phyloP scores from a whole-genome alignment of 2,888 invertebrate genomes.

The Nesidiocoris tenuis region DNA sequence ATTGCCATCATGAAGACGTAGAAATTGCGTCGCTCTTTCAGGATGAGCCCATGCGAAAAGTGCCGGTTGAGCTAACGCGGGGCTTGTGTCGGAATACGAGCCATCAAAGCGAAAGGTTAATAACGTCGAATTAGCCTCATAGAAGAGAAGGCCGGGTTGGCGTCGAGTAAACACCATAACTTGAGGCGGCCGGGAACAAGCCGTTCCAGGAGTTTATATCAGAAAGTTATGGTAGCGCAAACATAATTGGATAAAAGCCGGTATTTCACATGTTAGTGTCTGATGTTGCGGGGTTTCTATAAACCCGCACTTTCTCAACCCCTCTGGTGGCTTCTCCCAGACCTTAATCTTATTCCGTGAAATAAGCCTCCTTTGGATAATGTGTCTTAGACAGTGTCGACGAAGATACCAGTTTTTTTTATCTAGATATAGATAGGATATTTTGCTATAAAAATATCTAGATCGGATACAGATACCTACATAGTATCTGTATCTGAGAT shows the following conservation, averaged over 20 bases:
- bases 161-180: constrained; percentile 20
- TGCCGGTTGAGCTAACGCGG: neutral
- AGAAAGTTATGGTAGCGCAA: constrained; percentile 23
- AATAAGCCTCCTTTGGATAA: too few relatives aligned
- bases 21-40: neutral
- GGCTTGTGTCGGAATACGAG: neutral
- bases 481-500: too few relatives aligned
- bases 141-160: neutral
- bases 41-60: neutral
- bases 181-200: constrained; percentile 5
- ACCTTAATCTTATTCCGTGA: too few relatives aligned
- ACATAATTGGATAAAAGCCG: constrained; percentile 24
- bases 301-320: too few relatives aligned
- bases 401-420: too few relatives aligned
- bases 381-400: too few relatives aligned
- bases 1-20: neutral
- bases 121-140: constrained; percentile 19
- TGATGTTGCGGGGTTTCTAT: neutral
- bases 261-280: constrained; percentile 20
- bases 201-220: neutral
- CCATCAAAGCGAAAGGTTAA: constrained; percentile 18
- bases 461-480: too few relatives aligned
- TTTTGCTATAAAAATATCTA: too few relatives aligned
- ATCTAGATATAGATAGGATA: too few relatives aligned
- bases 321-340: too few relatives aligned